Conservation (phyloP, 1,140 invertebrate species). For the Diuraphis noxia region DNA sequence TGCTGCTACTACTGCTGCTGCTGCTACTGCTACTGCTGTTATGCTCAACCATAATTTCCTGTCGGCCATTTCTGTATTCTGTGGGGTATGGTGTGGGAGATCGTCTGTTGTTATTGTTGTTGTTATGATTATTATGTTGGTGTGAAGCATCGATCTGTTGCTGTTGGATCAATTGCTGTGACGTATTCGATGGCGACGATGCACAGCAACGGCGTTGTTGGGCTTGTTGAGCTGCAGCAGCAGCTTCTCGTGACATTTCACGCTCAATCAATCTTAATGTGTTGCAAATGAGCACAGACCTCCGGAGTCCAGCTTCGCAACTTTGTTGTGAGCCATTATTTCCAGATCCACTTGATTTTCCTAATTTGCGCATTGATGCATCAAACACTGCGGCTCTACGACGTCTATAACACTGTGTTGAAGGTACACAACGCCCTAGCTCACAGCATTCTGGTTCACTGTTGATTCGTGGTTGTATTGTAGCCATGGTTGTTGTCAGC, state of each 20-base stretch:
- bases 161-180: constrained; percentile 58
- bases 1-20: constrained; percentile 49
- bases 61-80: constrained; percentile 60
- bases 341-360: constrained; percentile 65
- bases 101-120: constrained; percentile 53
- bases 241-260: constrained; percentile 82
- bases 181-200: constrained; percentile 49
- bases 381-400: constrained; percentile 86
- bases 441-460: constrained; percentile 35
- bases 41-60: constrained; percentile 54
- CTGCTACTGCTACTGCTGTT: constrained; percentile 43
- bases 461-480: background rate
- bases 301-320: constrained; percentile 84
- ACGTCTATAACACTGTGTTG: constrained; percentile 73
- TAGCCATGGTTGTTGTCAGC: background rate
- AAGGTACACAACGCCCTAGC: constrained; percentile 55
- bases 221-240: constrained; percentile 53
- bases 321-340: constrained; percentile 67
- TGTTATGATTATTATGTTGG: constrained; percentile 57
- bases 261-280: constrained; percentile 86
- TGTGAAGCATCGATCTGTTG: constrained; percentile 62
- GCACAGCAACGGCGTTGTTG: constrained; percentile 55
- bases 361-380: constrained; percentile 89
- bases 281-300: constrained; percentile 93
- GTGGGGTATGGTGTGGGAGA: constrained; percentile 61